These are phyloP conservation scores for Stigmatopora nigra DNA, from an alignment of 2,113 vertebrate species.

Conservation along the genomic window DNA sequence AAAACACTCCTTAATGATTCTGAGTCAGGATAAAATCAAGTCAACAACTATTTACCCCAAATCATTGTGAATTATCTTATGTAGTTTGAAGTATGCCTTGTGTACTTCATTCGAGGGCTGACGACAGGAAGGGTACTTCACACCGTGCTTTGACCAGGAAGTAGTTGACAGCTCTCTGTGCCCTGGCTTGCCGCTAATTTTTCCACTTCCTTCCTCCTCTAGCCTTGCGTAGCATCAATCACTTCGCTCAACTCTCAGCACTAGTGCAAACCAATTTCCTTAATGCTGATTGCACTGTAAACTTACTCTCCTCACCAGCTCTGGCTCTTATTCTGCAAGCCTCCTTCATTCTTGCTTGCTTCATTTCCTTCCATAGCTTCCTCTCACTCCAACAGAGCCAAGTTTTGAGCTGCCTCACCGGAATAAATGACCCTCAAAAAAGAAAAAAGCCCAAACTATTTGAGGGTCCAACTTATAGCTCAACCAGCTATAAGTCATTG, in stretches of 20 bases:
- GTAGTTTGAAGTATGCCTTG: neutral
- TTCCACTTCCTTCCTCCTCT: conserved; percentile 68
- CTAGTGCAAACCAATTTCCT: conserved; percentile 68
- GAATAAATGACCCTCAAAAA: conserved; percentile 12
- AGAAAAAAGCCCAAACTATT: conserved; percentile 10
- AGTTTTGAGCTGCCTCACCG: conserved; percentile 38
- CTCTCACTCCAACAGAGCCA: conserved; percentile 44
- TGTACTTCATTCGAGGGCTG: conserved; percentile 18
- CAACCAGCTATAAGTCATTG: conserved; percentile 4
- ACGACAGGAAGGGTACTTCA: conserved; percentile 57
- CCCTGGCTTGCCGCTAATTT: conserved; percentile 59
- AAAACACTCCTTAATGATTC: too few relatives aligned
- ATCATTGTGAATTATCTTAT: neutral
- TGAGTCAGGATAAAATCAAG: neutral
- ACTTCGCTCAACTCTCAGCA: conserved; percentile 48
- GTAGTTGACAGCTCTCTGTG: conserved; percentile 71
- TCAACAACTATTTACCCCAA: neutral
- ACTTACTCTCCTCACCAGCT: conserved; percentile 59
- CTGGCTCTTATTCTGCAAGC: conserved; percentile 47
- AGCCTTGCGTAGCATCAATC: conserved; percentile 70
- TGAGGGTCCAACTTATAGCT: conserved; percentile 9
- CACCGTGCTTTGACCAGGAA: conserved; percentile 66
- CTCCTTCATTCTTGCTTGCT: conserved; percentile 46
- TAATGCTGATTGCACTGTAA: conserved; percentile 70
- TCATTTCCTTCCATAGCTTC: conserved; percentile 44